Base-by-base conservation (phyloP, 2,113 vertebrate genomes). In the Austrofundulus limnaeus region DNA sequence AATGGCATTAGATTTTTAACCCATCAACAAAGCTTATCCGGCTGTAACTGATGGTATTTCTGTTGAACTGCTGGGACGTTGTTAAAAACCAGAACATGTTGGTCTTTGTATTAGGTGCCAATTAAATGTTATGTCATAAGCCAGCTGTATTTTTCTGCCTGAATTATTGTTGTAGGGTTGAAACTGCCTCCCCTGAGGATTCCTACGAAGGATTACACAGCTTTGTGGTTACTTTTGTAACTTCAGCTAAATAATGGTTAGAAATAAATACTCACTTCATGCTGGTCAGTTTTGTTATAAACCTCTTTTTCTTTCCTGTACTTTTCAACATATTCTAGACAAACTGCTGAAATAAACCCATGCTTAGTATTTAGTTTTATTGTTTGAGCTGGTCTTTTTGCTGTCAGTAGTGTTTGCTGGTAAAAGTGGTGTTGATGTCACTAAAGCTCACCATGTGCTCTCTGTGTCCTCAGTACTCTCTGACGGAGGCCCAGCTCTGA, bases 401-500 rank as follows among this genome's bases (percentile, higher is more conserved):
- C 47, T 63, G 12, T 42, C 3, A 60, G 23, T 20, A 2, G 16
- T 72, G 51, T 66, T 43, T 43, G 13, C 19, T 20, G 4, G 25
- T 50, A 12, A 23, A 46, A 39, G 24, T 8, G 4, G 31, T 34
- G 21, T 39, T 41, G 17, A 34, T 2, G 3, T 2, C 43, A 6
- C 11, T 14, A 56, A 70, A 59, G 34, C 46, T 78, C 14, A 73
- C 8, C 5, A 0, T 57, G 25, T 70, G 31, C 20, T n/a, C 20
- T 50, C 15, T 61, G 4, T 60, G n/a, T 69, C 45, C n/a, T 45
- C 78, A 93, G 91, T 24, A 28, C 64, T 77, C 85, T 90, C 85
- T 92, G 90, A 91, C 87, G 59, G 77, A 85, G 84, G 79, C 82
- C 61, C 10, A 61, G 68, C 66, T 72, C 81, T 83, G 80, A 87